Base-by-base conservation (phyloP, 2,888 invertebrate genomes). In the Trachelus iudaicus region DNA sequence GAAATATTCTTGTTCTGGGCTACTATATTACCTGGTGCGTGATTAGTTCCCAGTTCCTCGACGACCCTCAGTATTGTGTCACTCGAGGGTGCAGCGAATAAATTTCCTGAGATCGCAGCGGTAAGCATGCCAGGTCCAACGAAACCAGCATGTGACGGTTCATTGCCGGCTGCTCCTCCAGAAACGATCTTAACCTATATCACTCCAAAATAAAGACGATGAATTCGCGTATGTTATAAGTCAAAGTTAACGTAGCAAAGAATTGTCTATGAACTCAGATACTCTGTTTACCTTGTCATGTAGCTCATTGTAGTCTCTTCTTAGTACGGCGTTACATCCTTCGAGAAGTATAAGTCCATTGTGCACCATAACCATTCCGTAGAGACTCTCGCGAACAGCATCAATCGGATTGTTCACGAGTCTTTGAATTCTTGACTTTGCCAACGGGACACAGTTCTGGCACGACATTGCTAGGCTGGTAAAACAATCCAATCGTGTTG, bases 91-190 rank as follows among this genome's bases (percentile, higher is more conserved):
- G 85, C 81, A 69, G 83, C 81, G 73, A 82, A 81, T 35, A 78
- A 75, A 78, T 81, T 77, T 77, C 85, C 86, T 75, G 80, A 94
- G 1, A 97, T 94, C 0, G 95, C 94, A 0, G 95, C 96, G 34
- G 95, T 95, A 83, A 97, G 90, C 95, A 97, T 95, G 4, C 97
- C 97, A 76, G 92, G 88, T 0, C 97, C 97, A 56, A 97, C 95
- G 87, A 94, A 95, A 76, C 96, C 95, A 94, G 89, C 69, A 86
- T 83, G 83, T 31, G 81, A 77, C 0, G 97, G 97, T 88, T 97
- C 97, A 89, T 96, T 96, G 0, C 97, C 96, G 0, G 95, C 95
- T 3, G 96, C 96, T 3, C 97, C 97, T 3, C 97, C 97, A 75
- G 95, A 94, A 3, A 97, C 91, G 79, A 93, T 85, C 76, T 93